These are phyloP conservation scores for Electrona antarctica DNA, from an alignment of 2,113 vertebrate species.

Conservation along the genomic window DNA sequence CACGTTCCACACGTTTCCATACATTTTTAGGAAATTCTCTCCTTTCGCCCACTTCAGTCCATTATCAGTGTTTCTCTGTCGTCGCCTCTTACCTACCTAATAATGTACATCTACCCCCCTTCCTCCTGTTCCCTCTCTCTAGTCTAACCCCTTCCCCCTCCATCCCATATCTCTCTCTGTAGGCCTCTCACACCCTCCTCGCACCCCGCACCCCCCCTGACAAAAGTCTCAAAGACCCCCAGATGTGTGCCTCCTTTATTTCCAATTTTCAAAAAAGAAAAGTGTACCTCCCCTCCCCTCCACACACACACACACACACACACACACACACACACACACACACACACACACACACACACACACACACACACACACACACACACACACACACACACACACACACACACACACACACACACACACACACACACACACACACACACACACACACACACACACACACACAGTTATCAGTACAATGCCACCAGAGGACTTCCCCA, in stretches of 20 bases:
- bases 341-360: slow-evolving; percentile 19
- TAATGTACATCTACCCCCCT: neutral
- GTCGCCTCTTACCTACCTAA: neutral
- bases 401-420: slow-evolving; percentile 40
- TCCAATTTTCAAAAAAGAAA: slow-evolving; percentile 71
- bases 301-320: slow-evolving; percentile 39
- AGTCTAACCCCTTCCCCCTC: neutral
- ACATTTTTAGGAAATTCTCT: neutral
- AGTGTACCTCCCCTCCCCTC: slow-evolving; percentile 53
- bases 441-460: slow-evolving; percentile 16
- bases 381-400: too few relatives aligned
- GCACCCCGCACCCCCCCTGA: slow-evolving; percentile 28
- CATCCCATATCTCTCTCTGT: slow-evolving; percentile 38
- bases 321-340: slow-evolving; percentile 34
- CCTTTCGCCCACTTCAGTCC: slow-evolving; percentile 1
- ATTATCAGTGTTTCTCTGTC: neutral
- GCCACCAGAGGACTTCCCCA: slow-evolving; percentile 28
- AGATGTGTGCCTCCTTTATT: slow-evolving; percentile 75
- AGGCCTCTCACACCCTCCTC: slow-evolving; percentile 71
- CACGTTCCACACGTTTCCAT: neutral
- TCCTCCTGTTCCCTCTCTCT: slow-evolving; percentile 17
- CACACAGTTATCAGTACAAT: neutral
- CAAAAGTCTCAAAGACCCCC: slow-evolving; percentile 77
- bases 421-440: slow-evolving; percentile 34
- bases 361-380: slow-evolving; percentile 24